Percentiles rank a stretch among this genome's conserved stretches.
phyloP scores from a whole-genome alignment of 1,140 invertebrate species.

The Calephelis nemesis region DNA sequence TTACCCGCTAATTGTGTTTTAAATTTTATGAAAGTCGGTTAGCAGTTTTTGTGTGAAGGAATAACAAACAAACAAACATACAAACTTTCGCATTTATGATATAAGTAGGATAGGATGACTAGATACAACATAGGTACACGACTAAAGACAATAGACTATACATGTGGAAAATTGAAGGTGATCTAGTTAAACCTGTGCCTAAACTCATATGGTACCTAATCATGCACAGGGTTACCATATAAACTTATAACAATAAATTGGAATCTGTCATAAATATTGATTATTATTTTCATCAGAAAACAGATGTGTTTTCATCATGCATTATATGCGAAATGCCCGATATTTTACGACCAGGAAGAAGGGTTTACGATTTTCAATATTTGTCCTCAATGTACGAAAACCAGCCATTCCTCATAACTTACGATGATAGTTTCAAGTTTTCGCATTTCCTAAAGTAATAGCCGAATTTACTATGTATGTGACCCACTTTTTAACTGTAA shows the following conservation, averaged over 20 bases:
- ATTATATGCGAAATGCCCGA: slow-evolving; percentile 45
- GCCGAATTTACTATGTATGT: slow-evolving; percentile 19
- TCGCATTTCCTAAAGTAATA: slow-evolving; percentile 28
- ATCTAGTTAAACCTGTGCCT: too few relatives aligned
- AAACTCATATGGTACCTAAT: too few relatives aligned
- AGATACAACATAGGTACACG: too few relatives aligned
- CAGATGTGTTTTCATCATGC: slow-evolving; percentile 22
- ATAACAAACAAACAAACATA: too few relatives aligned
- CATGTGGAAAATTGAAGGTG: too few relatives aligned
- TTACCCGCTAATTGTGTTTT: too few relatives aligned
- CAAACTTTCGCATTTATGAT: too few relatives aligned
- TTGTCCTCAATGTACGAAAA: slow-evolving; percentile 43
- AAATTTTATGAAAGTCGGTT: too few relatives aligned
- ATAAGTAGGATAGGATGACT: too few relatives aligned
- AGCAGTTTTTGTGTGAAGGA: too few relatives aligned
- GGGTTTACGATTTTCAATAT: slow-evolving; percentile 73
- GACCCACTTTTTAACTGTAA: slow-evolving; percentile 49
- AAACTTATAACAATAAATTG: background rate
- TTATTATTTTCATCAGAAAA: background rate
- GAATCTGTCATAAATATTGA: background rate
- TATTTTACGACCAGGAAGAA: slow-evolving; percentile 47
- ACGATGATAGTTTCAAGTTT: slow-evolving; percentile 41
- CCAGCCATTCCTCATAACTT: slow-evolving; percentile 28
- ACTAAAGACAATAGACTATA: too few relatives aligned
- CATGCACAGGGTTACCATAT: too few relatives aligned